Evolutionary conservation across 1,140 invertebrate genomes (phyloP).

Genomic region (Periplaneta americana): DNA sequence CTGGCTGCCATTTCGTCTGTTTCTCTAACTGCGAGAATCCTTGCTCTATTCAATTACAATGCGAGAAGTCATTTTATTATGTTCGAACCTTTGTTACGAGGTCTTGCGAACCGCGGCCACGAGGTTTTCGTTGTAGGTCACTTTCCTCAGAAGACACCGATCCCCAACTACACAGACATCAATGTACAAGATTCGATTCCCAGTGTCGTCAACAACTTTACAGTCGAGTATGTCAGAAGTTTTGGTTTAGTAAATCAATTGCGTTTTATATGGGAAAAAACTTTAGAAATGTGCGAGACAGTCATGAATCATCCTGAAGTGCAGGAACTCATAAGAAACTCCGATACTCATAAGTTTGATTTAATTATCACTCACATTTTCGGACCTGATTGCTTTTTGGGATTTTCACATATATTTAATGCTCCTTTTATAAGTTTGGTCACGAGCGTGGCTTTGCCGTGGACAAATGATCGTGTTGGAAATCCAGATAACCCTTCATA

Average conservation of each 20-base stretch:
- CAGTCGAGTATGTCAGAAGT: not conserved
- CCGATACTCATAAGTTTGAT: slow-evolving; percentile 49
- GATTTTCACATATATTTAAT: slow-evolving; percentile 29
- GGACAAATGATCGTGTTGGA: slow-evolving; percentile 47
- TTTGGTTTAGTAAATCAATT: not conserved
- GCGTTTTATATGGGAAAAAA: not conserved
- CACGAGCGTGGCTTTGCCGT: slow-evolving; percentile 46
- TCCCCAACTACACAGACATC: too few relatives aligned
- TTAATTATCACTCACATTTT: slow-evolving; percentile 57
- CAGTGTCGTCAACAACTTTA: not conserved
- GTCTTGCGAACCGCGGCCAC: too few relatives aligned
- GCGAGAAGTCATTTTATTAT: too few relatives aligned
- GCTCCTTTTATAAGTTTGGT: slow-evolving; percentile 50
- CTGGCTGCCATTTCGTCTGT: too few relatives aligned
- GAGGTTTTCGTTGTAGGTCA: too few relatives aligned
- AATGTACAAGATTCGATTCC: too few relatives aligned
- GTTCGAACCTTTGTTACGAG: too few relatives aligned
- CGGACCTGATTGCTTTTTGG: slow-evolving; percentile 57
- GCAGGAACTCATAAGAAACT: slow-evolving; percentile 15
- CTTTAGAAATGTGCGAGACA: too few relatives aligned
- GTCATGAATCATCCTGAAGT: too few relatives aligned
- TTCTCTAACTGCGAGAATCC: slow-evolving; percentile 15
- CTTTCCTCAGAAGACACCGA: too few relatives aligned
- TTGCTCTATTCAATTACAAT: not conserved
- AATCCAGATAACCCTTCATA: slow-evolving; percentile 27